Conservation (phyloP, 2,888 invertebrate genomes). For the Trimorus sp. region DNA sequence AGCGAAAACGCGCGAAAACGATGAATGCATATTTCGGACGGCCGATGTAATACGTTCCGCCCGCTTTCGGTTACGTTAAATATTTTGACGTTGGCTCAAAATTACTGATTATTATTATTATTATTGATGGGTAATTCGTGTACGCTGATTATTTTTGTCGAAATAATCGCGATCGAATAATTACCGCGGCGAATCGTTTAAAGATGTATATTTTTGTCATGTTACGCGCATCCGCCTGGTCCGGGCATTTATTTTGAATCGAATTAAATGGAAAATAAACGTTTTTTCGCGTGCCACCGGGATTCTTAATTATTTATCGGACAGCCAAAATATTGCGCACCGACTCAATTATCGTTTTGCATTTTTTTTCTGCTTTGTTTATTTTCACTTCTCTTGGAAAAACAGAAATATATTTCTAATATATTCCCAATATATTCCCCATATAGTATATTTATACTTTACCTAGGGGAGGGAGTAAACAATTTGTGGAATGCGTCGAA, state of each 20-base stretch:
- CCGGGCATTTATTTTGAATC: conserved; percentile 5
- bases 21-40: conserved; percentile 35
- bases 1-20: conserved; percentile 19
- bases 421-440: too few species aligned
- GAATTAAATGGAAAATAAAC: conserved; percentile 25
- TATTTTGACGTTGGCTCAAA: conserved; percentile 33
- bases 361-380: background rate
- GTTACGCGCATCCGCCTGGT: background rate
- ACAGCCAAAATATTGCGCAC: conserved; percentile 8
- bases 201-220: conserved; percentile 21
- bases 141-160: conserved; percentile 24
- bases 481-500: background rate
- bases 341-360: conserved; percentile 30
- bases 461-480: too few species aligned
- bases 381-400: too few species aligned
- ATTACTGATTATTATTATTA: conserved; percentile 42
- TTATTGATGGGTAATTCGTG: conserved; percentile 48
- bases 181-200: conserved; percentile 17
- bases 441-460: too few species aligned
- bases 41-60: conserved; percentile 29
- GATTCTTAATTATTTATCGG: conserved; percentile 50
- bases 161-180: conserved; percentile 19
- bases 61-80: conserved; percentile 29
- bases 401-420: too few species aligned
- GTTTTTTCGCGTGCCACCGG: conserved; percentile 17